Percentiles rank a stretch among this genome's conserved stretches.
phyloP scores from a whole-genome alignment of 1,140 invertebrate genomes.

The Psilanteris sp. region DNA sequence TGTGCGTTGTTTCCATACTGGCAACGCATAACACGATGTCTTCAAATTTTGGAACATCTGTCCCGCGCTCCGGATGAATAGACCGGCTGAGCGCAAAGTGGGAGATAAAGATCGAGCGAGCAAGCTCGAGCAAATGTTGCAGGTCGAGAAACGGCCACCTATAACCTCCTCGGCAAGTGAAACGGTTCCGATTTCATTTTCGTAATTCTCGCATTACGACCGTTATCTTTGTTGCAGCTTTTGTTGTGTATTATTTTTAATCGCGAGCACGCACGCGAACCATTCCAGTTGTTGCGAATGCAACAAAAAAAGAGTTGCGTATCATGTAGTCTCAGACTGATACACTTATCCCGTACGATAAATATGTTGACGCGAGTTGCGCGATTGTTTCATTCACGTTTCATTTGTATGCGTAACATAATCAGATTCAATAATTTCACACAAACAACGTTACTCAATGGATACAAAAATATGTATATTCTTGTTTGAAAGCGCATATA shows the following conservation, averaged over 20 bases:
- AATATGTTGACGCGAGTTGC: constrained; percentile 34
- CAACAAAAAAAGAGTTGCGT: too few relatives aligned
- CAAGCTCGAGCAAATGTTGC: constrained; percentile 33
- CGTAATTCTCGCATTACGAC: too few relatives aligned
- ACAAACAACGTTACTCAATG: too few relatives aligned
- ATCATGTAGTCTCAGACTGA: constrained; percentile 9
- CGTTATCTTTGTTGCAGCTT: too few relatives aligned
- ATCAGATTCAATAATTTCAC: constrained; percentile 49
- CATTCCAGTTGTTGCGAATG: constrained; percentile 14
- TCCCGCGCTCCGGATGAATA: constrained; percentile 37
- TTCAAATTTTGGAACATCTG: constrained; percentile 58
- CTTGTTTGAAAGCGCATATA: too few relatives aligned
- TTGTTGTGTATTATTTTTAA: too few relatives aligned
- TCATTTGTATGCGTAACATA: constrained; percentile 38
- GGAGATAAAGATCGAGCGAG: constrained; percentile 16
- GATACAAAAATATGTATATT: too few relatives aligned
- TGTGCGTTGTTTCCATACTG: constrained; percentile 59
- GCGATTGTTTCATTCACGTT: constrained; percentile 49
- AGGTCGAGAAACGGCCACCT: constrained; percentile 48
- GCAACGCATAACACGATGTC: constrained; percentile 60
- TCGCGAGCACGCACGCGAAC: too few relatives aligned
- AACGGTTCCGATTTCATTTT: too few relatives aligned
- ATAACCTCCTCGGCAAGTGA: constrained; percentile 31
- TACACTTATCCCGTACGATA: constrained; percentile 49
- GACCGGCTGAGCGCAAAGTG: constrained; percentile 17